Evolutionary conservation across 2,797 vertebrate species (phyloP), one percentile per base, ranked within the genome.

Genomic region (Ctenopoma multispine): DNA sequence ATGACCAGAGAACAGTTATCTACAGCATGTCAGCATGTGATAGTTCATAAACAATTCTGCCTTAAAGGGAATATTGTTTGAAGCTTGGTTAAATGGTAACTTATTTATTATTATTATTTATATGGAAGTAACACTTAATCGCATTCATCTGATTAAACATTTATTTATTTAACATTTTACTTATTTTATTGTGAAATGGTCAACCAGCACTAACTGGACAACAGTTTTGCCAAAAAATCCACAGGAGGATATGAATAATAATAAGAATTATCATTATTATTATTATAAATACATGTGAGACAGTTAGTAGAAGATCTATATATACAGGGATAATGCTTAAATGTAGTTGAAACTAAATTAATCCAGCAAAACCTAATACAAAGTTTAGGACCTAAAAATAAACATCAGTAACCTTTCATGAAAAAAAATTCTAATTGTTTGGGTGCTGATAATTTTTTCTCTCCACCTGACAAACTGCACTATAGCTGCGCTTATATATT

Each of bases 1-100:
- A 40, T 50, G 59, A 65, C 17, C 31, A 24, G 17, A n/a, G 11
- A 46, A 47, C 50, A 64, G 63, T 46, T 38, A 47, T 67, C 5
- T 58, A 53, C 13, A 47, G 36, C 11, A 36, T 36, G 36, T 11
- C 13, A 47, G 31, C 12, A 63, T 71, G 38, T 63, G 47, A 56
- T 60, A 6, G 31, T 9, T 12, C 18, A 53, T 69, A 20, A 43
- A 48, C 23, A 12, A 13, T 21, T 29, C 14, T 13, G 2, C 59
- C 18, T 12, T 29, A 43, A 34, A 54, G 12, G 18, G 7, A 23
- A 44, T 5, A 20, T 38, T 73, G 36, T n/a, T 36, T 40, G 7
- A 53, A 2, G 21, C 24, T 57, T 18, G 34, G 17, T 31, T 8
- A 50, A 21, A 29, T 21, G 21, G 2, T 64, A 69, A 69, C 14